Conservation (phyloP, 1,140 invertebrate species). For the Hyles euphorbiae region DNA sequence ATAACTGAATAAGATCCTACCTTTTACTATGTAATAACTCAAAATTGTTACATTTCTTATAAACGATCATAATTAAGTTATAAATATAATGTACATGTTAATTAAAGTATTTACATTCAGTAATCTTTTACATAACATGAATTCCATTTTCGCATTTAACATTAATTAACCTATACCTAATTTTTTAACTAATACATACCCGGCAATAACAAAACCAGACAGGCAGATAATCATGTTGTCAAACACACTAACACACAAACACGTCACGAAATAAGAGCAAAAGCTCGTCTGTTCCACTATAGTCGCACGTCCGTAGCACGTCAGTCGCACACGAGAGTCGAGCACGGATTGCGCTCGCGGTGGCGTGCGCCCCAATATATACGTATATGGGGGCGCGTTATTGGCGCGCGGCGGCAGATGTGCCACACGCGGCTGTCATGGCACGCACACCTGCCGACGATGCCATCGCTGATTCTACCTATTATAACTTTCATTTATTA, state of each 20-base stretch:
- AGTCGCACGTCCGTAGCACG: neutral
- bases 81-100: no score
- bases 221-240: slow-evolving; percentile 69
- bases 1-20: no score
- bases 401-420: slow-evolving; percentile 21
- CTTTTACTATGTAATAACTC: no score
- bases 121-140: no score
- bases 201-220: slow-evolving; percentile 70
- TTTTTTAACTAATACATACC: slow-evolving; percentile 38
- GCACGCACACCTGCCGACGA: slow-evolving; percentile 22
- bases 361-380: slow-evolving; percentile 15
- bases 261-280: slow-evolving; percentile 3
- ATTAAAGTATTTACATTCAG: no score
- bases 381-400: slow-evolving; percentile 12
- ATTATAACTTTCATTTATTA: neutral
- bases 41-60: no score
- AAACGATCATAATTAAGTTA: no score
- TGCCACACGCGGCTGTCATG: slow-evolving; percentile 10
- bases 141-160: no score
- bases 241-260: slow-evolving; percentile 3
- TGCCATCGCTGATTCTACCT: slow-evolving; percentile 1
- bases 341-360: neutral
- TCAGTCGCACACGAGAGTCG: slow-evolving; percentile 1
- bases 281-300: no score
- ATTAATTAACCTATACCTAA: neutral